Evolutionary conservation across 2,797 vertebrate species (phyloP).

Genomic region (Coracias cyanogaster): DNA sequence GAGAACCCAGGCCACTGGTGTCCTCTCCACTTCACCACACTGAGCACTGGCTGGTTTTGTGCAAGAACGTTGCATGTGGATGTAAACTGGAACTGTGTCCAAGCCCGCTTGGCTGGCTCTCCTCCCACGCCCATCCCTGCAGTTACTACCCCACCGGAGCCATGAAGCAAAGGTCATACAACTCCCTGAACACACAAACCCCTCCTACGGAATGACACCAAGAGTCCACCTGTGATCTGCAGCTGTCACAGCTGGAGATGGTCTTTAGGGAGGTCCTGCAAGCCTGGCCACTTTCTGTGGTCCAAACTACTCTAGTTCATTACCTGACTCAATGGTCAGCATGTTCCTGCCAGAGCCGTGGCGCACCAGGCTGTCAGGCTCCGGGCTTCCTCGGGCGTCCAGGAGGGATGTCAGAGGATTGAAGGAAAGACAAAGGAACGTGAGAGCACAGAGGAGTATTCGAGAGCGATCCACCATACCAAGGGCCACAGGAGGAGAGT

Average conservation of each 20-base stretch:
- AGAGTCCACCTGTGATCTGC: accelerated
- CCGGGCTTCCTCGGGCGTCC: slow-evolving; percentile 75
- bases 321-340: slow-evolving; percentile 86
- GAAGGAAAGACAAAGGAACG: slow-evolving; percentile 95
- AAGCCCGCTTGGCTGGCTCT: background rate
- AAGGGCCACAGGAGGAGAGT: slow-evolving; percentile 90
- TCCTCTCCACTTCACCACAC: accelerated
- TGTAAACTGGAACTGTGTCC: background rate
- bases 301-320: background rate
- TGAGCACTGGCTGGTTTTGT: background rate
- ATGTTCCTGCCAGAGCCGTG: slow-evolving; percentile 85
- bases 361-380: slow-evolving; percentile 56
- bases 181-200: background rate
- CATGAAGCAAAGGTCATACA: background rate
- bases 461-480: slow-evolving; percentile 97
- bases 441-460: slow-evolving; percentile 93
- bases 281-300: background rate
- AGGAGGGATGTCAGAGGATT: slow-evolving; percentile 94
- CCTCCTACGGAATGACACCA: background rate
- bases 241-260: background rate
- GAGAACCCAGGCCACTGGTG: background rate
- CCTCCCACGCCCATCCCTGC: background rate
- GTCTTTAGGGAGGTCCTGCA: accelerated
- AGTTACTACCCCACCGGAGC: background rate
- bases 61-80: background rate